Evolutionary conservation across 2,888 invertebrate species (phyloP), one percentile per base, ranked within the genome.

Genomic region (Liodrosophila aerea): DNA sequence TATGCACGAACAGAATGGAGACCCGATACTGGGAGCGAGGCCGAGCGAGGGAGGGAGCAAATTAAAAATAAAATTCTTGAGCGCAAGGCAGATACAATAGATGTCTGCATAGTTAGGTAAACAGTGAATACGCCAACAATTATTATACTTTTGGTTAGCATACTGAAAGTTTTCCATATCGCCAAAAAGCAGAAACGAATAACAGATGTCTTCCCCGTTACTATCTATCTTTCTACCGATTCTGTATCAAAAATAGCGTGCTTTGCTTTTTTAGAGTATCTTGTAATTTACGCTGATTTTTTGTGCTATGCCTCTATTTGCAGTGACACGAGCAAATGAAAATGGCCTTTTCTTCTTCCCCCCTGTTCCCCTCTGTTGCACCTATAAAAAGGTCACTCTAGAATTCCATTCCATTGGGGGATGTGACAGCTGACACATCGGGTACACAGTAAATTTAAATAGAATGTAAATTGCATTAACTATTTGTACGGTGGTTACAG

Each of bases 241-340:
- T n/a, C n/a, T n/a, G n/a, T n/a, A n/a, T n/a, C 9, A 46, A 12
- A 22, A 22, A 22, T 22, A 22, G 5, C 22, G 3, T 4, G 5
- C 3, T 22, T 22, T 22, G 22, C 22, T 5, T 22, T 22, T 4
- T 22, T 22, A 22, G 22, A 22, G 5, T 22, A 4, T 22, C 22
- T 22, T n/a, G n/a, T n/a, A n/a, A n/a, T n/a, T n/a, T n/a, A n/a
- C n/a, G n/a, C n/a, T n/a, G n/a, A n/a, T n/a, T 33, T 29, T 13
- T 30, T 47, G 33, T 11, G 33, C 1, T 8, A 60, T 72, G 58
- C 58, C 61, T 52, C 59, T 56, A 46, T 52, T 61, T 49, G 49
- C 60, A 56, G 52, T 54, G 64, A 50, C 56, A 72, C 46, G 64
- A 64, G 68, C 73, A 72, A 72, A 72, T 72, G 68, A 49, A 60